Base-by-base conservation (phyloP, 2,113 vertebrate species). In the Machaerirhynchus nigripectus region DNA sequence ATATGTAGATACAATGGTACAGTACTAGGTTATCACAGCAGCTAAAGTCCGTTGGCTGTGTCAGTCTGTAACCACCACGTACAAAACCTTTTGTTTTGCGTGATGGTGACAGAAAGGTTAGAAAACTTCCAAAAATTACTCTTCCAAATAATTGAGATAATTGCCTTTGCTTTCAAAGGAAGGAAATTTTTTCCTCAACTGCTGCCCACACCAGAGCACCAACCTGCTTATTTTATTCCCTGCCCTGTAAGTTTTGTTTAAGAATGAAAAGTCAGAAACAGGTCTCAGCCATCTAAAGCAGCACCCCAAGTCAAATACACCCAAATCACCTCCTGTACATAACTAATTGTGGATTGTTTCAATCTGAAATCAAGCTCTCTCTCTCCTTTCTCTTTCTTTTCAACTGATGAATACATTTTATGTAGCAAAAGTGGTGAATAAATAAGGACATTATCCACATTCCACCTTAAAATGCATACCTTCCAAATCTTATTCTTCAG, bases 391-490 rank as follows among this genome's bases (percentile, higher is more conserved):
- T 90, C 53, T 40, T 77, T 70, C 83, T 76, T 91, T 87, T 93
- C 87, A 77, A 71, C 10, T 27, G 57, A 69, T 47, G 60, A 77
- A 87, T 17, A 14, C 35, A 76, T 77, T 85, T 86, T 71, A 37
- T 37, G 55, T 42, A 60, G 92, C 77, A 84, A 90, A 88, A 96
- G 84, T 67, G 46, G 59, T 22, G 50, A 96, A 93, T 95, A 96
- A 98, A 97, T 95, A 97, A 97, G 96, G 91, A 96, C 90, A 90
- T 97, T 91, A 93, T 63, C 77, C 96, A 94, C 82, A 97, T 97
- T 98, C 97, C 98, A 98, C 98, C 98, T 98, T 98, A 99, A 98
- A 98, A 98, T 96, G 98, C 96, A 98, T 97, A 98, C 98, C 97
- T 98, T 98, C 98, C 96, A 98, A 98, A 97, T 95, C 98, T 98